Percentiles rank a stretch among this genome's conserved stretches.
phyloP scores from a whole-genome alignment of 2,113 vertebrate genomes.

The Alexandromys fortis region DNA sequence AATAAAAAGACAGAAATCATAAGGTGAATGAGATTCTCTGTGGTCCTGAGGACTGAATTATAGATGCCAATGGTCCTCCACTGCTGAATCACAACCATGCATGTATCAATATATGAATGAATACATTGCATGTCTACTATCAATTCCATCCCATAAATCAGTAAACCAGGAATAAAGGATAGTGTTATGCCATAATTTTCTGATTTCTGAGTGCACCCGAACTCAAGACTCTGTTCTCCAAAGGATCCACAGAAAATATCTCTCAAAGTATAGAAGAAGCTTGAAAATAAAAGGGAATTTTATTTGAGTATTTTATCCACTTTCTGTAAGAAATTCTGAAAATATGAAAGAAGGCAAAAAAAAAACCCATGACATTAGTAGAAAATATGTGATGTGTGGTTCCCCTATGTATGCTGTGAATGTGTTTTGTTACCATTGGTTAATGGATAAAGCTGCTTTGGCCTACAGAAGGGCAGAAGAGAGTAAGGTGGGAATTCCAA shows the following conservation, averaged over 20 bases:
- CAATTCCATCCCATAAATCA: background rate
- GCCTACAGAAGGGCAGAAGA: no score
- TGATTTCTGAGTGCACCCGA: background rate
- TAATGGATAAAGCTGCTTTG: no score
- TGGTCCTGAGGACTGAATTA: background rate
- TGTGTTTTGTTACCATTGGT: no score
- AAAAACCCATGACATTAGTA: background rate
- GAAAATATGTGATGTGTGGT: background rate
- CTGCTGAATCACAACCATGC: background rate
- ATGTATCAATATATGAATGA: background rate
- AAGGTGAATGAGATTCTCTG: background rate
- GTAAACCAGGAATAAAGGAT: background rate
- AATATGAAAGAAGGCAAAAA: background rate
- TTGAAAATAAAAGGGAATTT: background rate
- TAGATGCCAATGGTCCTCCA: background rate
- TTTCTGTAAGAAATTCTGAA: background rate
- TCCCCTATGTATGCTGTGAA: no score
- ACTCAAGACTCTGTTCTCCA: background rate
- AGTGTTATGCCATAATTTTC: background rate
- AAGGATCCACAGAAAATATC: background rate
- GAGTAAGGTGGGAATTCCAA: no score
- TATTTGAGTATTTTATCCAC: slow-evolving; percentile 33
- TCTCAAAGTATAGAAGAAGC: background rate
- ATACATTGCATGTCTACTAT: background rate
- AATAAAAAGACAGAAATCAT: background rate